Conservation (phyloP, 1,140 invertebrate genomes). For the Pseudomyrmex dendroicus region DNA sequence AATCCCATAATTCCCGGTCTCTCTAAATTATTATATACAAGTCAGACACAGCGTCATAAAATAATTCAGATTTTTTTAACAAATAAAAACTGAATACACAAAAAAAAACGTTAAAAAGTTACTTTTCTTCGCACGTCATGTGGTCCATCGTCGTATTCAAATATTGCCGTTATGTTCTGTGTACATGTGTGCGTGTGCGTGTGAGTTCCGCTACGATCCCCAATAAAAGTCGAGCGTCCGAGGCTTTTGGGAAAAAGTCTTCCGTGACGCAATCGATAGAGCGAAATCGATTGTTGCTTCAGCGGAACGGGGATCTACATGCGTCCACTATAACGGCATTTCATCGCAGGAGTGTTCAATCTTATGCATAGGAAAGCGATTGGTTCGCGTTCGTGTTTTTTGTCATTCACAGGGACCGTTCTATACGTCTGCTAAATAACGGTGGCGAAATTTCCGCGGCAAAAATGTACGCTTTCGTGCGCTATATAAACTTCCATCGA, state of each 20-base stretch:
- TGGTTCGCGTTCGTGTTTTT: constrained; percentile 59
- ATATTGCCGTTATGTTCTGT: not conserved
- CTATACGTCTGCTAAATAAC: constrained; percentile 75
- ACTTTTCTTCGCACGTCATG: not conserved
- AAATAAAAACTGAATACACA: not conserved
- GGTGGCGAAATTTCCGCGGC: constrained; percentile 74
- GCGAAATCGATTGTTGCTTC: constrained; percentile 56
- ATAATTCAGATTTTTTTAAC: not conserved
- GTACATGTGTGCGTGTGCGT: not conserved
- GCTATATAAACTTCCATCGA: constrained; percentile 75
- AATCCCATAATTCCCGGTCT: too few relatives aligned
- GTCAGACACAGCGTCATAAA: too few relatives aligned
- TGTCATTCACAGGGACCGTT: constrained; percentile 57
- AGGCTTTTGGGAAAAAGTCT: constrained; percentile 45
- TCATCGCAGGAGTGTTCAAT: constrained; percentile 41
- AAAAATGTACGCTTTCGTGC: constrained; percentile 65
- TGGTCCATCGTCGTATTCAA: not conserved
- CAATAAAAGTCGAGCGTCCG: constrained; percentile 23
- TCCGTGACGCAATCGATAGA: constrained; percentile 56
- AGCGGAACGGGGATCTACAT: constrained; percentile 8
- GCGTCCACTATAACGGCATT: constrained; percentile 28
- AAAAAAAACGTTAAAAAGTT: not conserved
- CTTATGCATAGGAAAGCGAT: constrained; percentile 64
- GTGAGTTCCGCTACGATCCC: not conserved
- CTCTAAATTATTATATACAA: too few relatives aligned